Evolutionary conservation across 2,797 vertebrate genomes (phyloP), one percentile per base, ranked within the genome.

Genomic region (Cirrhinus molitorella): DNA sequence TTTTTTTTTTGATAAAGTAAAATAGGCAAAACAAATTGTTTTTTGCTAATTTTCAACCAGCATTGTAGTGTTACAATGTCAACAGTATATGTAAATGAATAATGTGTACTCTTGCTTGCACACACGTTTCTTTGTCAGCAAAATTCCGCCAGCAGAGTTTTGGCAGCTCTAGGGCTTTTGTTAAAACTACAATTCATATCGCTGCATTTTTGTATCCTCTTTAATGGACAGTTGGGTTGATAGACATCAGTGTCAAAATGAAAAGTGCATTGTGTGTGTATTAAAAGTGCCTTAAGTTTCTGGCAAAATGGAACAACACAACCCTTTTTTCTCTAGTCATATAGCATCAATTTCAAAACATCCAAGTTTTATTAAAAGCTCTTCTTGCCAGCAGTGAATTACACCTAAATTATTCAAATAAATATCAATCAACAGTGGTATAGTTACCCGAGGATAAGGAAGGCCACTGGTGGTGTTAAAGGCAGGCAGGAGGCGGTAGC

Each of bases 401-500:
- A 61, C 13, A 28, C 25, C 43, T 51, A 12, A 71, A 49, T 13
- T 8, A 13, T 43, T 8, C 2, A n/a, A 34, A 16, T 4, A 72
- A n/a, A n/a, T n/a, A n/a, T 67, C 0, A 34, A 1, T 16, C 19
- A 34, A 49, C 3, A 34, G 19, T 34, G 25, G 17, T 37, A 23
- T n/a, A 2, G n/a, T 31, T 89, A 95, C 96, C 93, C 95, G 93
- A 28, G 96, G 96, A 89, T 95, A 96, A 25, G 96, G 95, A 92
- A 96, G 95, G 92, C 96, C 95, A 91, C 95, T 96, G 87, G 95
- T 94, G 91, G 96, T 96, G 92, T 96, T 96, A 86, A 96, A 96
- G 88, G 96, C 96, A 85, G 96, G 95, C 83, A 96, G 91, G 80
- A 96, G 90, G 79, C 95, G 92, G 87, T 95, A 92, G 49, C 96